phyloP scores from a whole-genome alignment of 2,113 vertebrate species.

The Mixornis gularis region DNA sequence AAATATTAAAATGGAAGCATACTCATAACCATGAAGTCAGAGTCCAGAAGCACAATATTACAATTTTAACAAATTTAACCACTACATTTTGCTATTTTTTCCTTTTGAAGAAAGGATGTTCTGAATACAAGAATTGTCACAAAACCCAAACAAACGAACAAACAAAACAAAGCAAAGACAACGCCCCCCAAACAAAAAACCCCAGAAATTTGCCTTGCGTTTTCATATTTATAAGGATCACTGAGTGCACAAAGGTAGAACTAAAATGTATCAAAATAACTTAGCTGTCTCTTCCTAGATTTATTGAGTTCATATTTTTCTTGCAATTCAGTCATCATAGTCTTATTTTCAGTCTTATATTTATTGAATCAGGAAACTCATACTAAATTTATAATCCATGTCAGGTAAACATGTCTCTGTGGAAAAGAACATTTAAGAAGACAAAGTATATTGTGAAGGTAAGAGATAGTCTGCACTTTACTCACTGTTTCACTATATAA shows the following conservation, averaged over 20 bases:
- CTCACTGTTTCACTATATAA: not conserved
- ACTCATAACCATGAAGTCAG: not conserved
- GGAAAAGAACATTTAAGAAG: not conserved
- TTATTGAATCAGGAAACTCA: not conserved
- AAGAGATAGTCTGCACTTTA: not conserved
- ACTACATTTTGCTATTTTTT: not conserved
- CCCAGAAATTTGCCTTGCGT: not conserved
- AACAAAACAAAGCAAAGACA: not conserved
- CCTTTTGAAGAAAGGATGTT: not conserved
- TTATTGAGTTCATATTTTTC: not conserved
- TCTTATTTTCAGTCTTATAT: not conserved
- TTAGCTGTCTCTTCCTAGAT: not conserved
- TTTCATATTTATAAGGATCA: not conserved
- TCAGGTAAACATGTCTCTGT: not conserved
- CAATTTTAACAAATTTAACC: not conserved
- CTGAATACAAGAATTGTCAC: not conserved
- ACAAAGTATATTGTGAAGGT: not conserved
- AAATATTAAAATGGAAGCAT: not conserved
- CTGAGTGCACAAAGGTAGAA: not conserved
- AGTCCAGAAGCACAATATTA: not conserved
- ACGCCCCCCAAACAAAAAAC: accelerated
- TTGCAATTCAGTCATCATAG: not conserved
- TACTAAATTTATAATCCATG: not conserved
- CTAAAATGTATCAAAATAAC: not conserved
- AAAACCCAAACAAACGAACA: not conserved